Conservation (phyloP, 2,113 vertebrate species). For the Actenoides lindsayi region DNA sequence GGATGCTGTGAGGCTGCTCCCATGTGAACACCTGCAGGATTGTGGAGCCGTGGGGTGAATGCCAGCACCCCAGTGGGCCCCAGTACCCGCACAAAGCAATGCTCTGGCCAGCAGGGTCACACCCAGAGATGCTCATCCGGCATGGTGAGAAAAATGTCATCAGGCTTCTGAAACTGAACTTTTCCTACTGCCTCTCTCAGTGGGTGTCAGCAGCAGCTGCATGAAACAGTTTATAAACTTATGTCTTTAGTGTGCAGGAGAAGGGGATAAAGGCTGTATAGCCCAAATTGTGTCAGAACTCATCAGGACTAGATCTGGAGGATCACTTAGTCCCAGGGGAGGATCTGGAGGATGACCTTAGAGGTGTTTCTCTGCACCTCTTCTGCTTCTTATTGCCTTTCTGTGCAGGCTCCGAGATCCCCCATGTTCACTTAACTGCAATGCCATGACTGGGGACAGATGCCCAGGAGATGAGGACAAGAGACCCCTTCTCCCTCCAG, state of each 20-base stretch:
- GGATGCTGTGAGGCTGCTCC: neutral
- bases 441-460: neutral
- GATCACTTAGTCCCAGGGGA: neutral
- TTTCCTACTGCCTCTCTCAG: neutral
- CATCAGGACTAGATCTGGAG: neutral
- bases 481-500: neutral
- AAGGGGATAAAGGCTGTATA: neutral
- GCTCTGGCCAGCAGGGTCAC: neutral
- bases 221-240: neutral
- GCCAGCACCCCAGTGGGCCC: no score
- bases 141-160: neutral
- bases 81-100: neutral
- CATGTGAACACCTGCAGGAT: neutral
- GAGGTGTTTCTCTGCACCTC: neutral
- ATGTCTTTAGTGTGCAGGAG: neutral
- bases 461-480: neutral
- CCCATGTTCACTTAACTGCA: fast-evolving
- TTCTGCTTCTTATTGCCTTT: neutral
- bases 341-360: neutral
- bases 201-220: neutral
- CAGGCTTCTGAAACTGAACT: neutral
- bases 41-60: fast-evolving
- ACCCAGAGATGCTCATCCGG: neutral
- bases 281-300: neutral
- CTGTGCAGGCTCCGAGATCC: neutral